phyloP scores from a whole-genome alignment of 2,113 vertebrate genomes.

The Sceloporus undulatus region DNA sequence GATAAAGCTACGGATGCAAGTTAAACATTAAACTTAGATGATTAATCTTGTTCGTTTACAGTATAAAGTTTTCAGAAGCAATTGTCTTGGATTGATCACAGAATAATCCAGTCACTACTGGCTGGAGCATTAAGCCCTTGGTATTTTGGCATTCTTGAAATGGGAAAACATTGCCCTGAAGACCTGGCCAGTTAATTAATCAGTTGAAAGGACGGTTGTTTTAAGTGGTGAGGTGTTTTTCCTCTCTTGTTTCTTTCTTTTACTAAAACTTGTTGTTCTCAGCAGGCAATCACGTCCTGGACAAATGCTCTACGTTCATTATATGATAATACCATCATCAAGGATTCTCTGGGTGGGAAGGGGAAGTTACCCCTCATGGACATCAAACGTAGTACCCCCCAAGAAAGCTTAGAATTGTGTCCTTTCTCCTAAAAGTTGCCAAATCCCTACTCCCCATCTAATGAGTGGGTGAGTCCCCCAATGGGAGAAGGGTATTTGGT shows the following conservation, averaged over 20 bases:
- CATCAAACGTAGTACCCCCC: no score
- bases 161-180: no score
- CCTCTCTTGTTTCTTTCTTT: no score
- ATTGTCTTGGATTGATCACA: constrained; percentile 69
- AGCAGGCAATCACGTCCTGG: neutral
- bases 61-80: constrained; percentile 63
- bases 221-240: no score
- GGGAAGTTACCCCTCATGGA: neutral
- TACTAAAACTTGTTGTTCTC: neutral
- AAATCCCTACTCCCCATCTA: neutral
- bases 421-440: neutral
- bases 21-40: constrained; percentile 62
- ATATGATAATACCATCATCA: neutral
- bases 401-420: neutral
- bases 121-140: neutral
- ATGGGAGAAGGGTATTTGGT: neutral
- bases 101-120: constrained; percentile 16
- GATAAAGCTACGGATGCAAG: constrained; percentile 61
- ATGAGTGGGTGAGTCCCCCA: neutral
- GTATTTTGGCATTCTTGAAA: no score
- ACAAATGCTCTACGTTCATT: neutral
- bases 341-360: neutral
- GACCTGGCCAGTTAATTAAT: no score
- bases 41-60: constrained; percentile 68
- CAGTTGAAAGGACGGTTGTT: no score